phyloP scores from a whole-genome alignment of 2,888 invertebrate genomes.

The Coenonympha arcania region DNA sequence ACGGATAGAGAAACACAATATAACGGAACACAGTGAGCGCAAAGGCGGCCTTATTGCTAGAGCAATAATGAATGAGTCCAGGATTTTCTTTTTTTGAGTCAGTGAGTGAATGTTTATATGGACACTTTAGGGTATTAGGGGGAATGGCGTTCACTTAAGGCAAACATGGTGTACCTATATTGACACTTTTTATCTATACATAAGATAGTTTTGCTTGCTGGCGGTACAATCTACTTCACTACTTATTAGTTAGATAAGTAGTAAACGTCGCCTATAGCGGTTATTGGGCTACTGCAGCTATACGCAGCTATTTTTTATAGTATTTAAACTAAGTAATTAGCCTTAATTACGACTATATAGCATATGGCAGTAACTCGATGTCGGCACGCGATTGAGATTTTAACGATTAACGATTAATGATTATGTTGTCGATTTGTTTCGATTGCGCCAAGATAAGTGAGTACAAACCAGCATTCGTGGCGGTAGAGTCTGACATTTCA shows the following conservation, averaged over 20 bases:
- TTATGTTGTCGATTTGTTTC: conserved; percentile 9
- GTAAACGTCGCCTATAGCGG: conserved; percentile 15
- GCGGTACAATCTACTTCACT: conserved; percentile 16
- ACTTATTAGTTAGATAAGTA: not conserved
- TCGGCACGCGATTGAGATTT: conserved; percentile 31
- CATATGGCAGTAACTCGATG: conserved; percentile 35
- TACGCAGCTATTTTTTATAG: conserved; percentile 40
- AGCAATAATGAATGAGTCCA: too few relatives aligned
- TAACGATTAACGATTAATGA: not conserved
- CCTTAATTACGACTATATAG: conserved; percentile 48
- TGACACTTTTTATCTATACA: too few relatives aligned
- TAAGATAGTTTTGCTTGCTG: conserved; percentile 21
- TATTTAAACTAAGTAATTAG: conserved; percentile 56
- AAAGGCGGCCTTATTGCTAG: too few relatives aligned
- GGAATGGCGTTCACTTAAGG: too few relatives aligned
- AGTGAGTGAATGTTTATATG: too few relatives aligned
- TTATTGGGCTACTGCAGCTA: conserved; percentile 31
- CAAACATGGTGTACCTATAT: too few relatives aligned
- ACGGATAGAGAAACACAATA: too few relatives aligned
- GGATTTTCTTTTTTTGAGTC: too few relatives aligned
- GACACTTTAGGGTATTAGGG: too few relatives aligned
- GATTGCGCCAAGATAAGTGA: conserved; percentile 5
- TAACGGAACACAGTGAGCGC: too few relatives aligned
- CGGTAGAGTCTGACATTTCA: too few relatives aligned
- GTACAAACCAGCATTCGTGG: too few relatives aligned